These are phyloP conservation scores for Cotesia chilonis DNA, from an alignment of 1,140 invertebrate species.

Conservation along the genomic window DNA sequence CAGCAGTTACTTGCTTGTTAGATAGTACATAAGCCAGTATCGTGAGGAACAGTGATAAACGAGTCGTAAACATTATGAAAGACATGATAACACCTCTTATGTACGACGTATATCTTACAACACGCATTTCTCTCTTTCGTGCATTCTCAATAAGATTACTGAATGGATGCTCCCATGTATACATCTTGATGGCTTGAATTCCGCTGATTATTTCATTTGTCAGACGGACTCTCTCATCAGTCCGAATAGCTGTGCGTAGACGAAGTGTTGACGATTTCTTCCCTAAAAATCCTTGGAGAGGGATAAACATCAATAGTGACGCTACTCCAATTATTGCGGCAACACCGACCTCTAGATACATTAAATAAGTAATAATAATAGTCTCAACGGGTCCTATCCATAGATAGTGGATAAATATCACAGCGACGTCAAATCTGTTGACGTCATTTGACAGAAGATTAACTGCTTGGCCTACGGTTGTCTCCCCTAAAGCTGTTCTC, in stretches of 20 bases:
- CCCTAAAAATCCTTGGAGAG: constrained; percentile 80
- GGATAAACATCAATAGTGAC: constrained; percentile 82
- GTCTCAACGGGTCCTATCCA: constrained; percentile 82
- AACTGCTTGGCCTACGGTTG: constrained; percentile 84
- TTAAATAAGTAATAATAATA: constrained; percentile 76
- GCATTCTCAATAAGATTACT: constrained; percentile 70
- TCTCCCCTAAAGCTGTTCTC: constrained; percentile 77
- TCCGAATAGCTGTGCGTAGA: constrained; percentile 71
- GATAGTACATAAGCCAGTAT: constrained; percentile 78
- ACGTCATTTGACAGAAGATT: constrained; percentile 90
- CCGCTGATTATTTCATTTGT: constrained; percentile 86
- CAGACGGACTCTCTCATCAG: constrained; percentile 81
- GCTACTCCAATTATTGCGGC: constrained; percentile 80
- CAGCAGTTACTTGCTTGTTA: constrained; percentile 72
- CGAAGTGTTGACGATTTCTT: constrained; percentile 71
- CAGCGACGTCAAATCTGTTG: constrained; percentile 74
- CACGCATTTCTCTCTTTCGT: constrained; percentile 72
- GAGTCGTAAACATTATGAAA: constrained; percentile 75
- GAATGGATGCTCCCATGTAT: constrained; percentile 88
- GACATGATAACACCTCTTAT: constrained; percentile 75
- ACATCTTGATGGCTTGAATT: constrained; percentile 89
- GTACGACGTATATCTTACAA: constrained; percentile 74
- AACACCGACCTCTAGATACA: constrained; percentile 77
- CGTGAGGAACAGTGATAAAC: constrained; percentile 80
- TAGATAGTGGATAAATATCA: constrained; percentile 74